These are phyloP conservation scores for Mystacornis crossleyi DNA, from an alignment of 2,113 vertebrate genomes.

Conservation along the genomic window DNA sequence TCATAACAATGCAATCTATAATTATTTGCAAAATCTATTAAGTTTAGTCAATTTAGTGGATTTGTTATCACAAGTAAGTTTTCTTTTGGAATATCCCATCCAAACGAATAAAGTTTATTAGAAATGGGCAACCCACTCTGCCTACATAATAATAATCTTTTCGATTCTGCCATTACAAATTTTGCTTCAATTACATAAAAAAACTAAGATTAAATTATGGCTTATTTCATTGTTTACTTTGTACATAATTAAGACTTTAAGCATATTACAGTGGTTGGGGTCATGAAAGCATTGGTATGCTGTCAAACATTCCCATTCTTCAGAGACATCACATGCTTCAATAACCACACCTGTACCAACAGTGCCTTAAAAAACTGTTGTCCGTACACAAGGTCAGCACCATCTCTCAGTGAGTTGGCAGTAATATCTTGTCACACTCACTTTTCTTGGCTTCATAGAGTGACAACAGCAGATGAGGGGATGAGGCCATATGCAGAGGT, in stretches of 20 bases:
- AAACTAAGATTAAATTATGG: constrained; percentile 2
- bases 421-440: background rate
- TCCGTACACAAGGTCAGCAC: background rate
- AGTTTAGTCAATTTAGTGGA: background rate
- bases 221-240: constrained; percentile 8
- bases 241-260: background rate
- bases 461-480: background rate
- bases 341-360: background rate
- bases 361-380: background rate
- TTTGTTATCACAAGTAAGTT: background rate
- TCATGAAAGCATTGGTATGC: background rate
- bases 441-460: background rate
- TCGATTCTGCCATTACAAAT: background rate
- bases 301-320: background rate
- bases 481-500: background rate
- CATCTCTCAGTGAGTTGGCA: background rate
- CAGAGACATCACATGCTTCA: background rate
- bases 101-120: background rate
- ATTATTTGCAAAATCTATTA: background rate
- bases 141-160: background rate
- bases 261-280: background rate
- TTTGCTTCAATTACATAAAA: constrained; percentile 43
- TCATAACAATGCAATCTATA: background rate
- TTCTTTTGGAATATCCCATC: background rate
- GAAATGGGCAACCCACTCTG: background rate